A percentile compares a stretch with the other conserved stretches of the same genome.
Conservation (phyloP, 1,140 invertebrate species). For the Venturia canescens region DNA sequence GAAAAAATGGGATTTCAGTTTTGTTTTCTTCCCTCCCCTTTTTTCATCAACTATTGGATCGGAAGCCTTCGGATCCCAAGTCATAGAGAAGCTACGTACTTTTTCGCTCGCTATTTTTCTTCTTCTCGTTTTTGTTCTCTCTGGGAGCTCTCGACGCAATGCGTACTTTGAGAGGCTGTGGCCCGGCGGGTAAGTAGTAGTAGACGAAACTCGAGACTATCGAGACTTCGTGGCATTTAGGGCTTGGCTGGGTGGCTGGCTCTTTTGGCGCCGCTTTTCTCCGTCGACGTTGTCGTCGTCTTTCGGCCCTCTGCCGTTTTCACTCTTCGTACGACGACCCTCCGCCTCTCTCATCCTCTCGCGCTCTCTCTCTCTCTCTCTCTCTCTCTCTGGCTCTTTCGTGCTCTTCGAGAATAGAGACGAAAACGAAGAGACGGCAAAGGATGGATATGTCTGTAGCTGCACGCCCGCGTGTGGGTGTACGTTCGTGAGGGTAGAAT, state of each 20-base stretch:
- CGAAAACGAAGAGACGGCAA: not conserved
- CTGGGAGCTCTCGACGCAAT: not conserved
- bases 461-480: not conserved
- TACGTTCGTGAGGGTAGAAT: not conserved
- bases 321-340: slow-evolving; percentile 24
- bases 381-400: not conserved
- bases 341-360: slow-evolving; percentile 12
- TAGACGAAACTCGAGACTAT: slow-evolving; percentile 34
- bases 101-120: not conserved
- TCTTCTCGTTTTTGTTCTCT: not conserved
- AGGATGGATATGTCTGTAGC: not conserved
- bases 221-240: slow-evolving; percentile 30
- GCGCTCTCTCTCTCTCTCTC: slow-evolving; percentile 1
- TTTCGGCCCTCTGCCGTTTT: slow-evolving; percentile 5
- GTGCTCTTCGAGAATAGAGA: slow-evolving; percentile 1
- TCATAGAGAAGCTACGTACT: not conserved
- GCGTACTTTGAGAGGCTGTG: slow-evolving; percentile 31
- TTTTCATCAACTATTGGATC: not conserved
- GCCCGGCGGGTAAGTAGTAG: not conserved
- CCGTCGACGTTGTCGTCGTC: slow-evolving; percentile 21
- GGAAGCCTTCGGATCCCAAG: not conserved
- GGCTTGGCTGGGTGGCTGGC: slow-evolving; percentile 24
- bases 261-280: slow-evolving; percentile 28
- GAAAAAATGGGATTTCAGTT: not conserved
- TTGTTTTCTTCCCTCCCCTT: not conserved